phyloP scores from a whole-genome alignment of 2,888 invertebrate species.

The Aleiodes testaceus region DNA sequence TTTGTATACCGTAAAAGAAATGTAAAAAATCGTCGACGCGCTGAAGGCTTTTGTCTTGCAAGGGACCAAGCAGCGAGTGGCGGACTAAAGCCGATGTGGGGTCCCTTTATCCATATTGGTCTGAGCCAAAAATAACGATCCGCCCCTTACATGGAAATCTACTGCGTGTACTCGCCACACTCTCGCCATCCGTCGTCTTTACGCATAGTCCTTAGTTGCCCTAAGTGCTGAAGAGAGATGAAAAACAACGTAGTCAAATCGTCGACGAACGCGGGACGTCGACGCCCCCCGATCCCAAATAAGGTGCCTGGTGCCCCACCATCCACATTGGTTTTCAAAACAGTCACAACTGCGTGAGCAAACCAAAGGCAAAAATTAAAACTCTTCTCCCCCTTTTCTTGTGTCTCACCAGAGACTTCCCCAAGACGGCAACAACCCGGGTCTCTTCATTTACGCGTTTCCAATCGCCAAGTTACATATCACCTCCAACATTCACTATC shows the following conservation, averaged over 20 bases:
- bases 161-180: slow-evolving; percentile 57
- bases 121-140: slow-evolving; percentile 70
- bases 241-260: slow-evolving; percentile 47
- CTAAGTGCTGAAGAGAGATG: slow-evolving; percentile 48
- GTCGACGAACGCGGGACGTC: slow-evolving; percentile 56
- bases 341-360: neutral
- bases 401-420: neutral
- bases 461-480: neutral
- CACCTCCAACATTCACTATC: neutral
- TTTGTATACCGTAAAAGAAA: slow-evolving; percentile 56
- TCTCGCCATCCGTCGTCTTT: slow-evolving; percentile 54
- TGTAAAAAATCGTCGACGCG: slow-evolving; percentile 57
- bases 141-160: slow-evolving; percentile 72
- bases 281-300: slow-evolving; percentile 69
- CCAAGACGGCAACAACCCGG: neutral
- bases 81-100: slow-evolving; percentile 67
- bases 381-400: slow-evolving; percentile 34
- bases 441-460: slow-evolving; percentile 21
- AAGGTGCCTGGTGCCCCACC: slow-evolving; percentile 64
- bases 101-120: slow-evolving; percentile 73
- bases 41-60: slow-evolving; percentile 65
- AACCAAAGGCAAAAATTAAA: slow-evolving; percentile 14
- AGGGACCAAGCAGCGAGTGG: slow-evolving; percentile 70
- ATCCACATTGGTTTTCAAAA: slow-evolving; percentile 11
- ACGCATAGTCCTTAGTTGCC: slow-evolving; percentile 55